Evolutionary conservation across 2,113 vertebrate genomes (phyloP).

Genomic region (Chionomys nivalis): DNA sequence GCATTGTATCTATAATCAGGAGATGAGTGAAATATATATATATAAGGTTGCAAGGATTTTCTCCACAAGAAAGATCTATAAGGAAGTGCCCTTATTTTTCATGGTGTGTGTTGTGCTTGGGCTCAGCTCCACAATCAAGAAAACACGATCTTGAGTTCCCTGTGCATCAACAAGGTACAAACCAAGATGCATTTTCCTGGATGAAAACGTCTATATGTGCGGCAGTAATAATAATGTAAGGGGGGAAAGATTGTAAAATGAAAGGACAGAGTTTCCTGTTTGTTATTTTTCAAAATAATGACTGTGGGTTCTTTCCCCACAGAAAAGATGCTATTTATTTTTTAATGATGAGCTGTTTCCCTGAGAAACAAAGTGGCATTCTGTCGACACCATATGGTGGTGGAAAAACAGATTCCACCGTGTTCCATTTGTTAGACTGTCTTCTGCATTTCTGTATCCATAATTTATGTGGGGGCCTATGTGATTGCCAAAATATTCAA

Average conservation of each 20-base stretch:
- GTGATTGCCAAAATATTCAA: constrained; percentile 89
- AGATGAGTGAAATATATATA: background rate
- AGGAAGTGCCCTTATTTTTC: constrained; percentile 19
- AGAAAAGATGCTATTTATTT: constrained; percentile 85
- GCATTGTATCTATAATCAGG: background rate
- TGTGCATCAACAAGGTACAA: background rate
- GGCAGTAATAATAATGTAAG: constrained; percentile 69
- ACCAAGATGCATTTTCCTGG: constrained; percentile 46
- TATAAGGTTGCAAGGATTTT: background rate
- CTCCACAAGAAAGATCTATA: background rate
- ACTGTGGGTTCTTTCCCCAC: constrained; percentile 75
- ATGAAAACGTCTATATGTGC: constrained; percentile 38
- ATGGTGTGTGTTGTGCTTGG: background rate
- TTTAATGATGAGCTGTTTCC: constrained; percentile 85
- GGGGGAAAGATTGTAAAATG: constrained; percentile 60
- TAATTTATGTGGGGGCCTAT: constrained; percentile 87
- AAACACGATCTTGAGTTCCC: background rate
- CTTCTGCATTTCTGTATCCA: constrained; percentile 85
- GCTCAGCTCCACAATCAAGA: background rate
- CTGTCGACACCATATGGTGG: constrained; percentile 88
- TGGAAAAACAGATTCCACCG: constrained; percentile 86
- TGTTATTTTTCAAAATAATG: constrained; percentile 82
- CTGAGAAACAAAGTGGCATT: constrained; percentile 88
- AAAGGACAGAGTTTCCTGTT: constrained; percentile 78
- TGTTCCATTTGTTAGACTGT: constrained; percentile 87